phyloP scores from a whole-genome alignment of 2,797 vertebrate species.

The Aplochiton taeniatus region DNA sequence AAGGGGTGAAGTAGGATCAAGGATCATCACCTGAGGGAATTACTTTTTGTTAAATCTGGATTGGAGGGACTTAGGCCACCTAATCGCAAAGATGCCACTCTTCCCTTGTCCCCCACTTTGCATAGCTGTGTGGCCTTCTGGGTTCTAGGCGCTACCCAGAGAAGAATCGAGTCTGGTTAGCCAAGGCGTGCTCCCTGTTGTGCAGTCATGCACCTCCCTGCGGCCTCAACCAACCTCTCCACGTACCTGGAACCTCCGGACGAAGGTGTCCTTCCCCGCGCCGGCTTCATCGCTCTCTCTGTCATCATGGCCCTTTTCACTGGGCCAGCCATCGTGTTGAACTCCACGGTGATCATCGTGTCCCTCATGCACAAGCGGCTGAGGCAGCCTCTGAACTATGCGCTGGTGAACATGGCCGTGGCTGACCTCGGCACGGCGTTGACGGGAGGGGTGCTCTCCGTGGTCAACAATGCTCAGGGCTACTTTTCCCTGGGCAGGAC shows the following conservation, averaged over 20 bases:
- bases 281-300: conserved; percentile 66
- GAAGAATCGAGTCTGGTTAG: background rate
- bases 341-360: conserved; percentile 71
- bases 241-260: conserved; percentile 26
- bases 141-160: background rate
- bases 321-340: conserved; percentile 66
- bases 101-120: background rate
- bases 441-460: conserved; percentile 70
- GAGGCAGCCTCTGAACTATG: conserved; percentile 74
- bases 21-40: conserved; percentile 65
- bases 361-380: conserved; percentile 72
- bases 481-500: conserved; percentile 71
- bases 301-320: conserved; percentile 72
- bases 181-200: no score
- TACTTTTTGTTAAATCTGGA: conserved; percentile 66
- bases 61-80: conserved; percentile 51
- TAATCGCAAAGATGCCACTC: conserved; percentile 52
- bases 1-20: conserved; percentile 57
- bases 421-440: conserved; percentile 72
- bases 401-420: conserved; percentile 76
- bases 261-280: conserved; percentile 57
- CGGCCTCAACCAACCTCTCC: conserved; percentile 45
- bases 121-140: conserved; percentile 5
- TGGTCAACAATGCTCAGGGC: conserved; percentile 72
- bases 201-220: conserved; percentile 10